These are phyloP conservation scores for Protodeltote pygarga DNA, from an alignment of 2,888 invertebrate genomes.

Conservation along the genomic window DNA sequence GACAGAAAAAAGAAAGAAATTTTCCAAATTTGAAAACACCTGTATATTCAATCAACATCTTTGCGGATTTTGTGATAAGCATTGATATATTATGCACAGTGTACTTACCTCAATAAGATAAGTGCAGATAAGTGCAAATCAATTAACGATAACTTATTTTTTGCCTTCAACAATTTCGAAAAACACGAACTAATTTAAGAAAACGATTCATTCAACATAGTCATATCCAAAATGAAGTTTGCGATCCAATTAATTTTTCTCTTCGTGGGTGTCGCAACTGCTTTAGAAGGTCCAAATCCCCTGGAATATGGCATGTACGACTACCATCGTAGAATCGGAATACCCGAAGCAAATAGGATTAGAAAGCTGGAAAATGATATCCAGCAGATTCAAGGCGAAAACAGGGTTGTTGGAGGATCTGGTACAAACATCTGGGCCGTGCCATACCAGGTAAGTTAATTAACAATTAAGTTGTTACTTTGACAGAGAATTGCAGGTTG, in stretches of 20 bases:
- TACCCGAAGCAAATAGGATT: constrained; percentile 56
- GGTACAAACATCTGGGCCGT: constrained; percentile 47
- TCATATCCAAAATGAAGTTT: constrained; percentile 36
- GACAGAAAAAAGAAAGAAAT: too few relatives aligned
- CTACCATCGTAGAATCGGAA: constrained; percentile 56
- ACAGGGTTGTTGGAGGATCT: constrained; percentile 58
- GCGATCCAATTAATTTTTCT: constrained; percentile 23
- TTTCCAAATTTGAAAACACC: too few relatives aligned
- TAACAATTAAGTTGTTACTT: too few relatives aligned
- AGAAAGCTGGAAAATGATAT: constrained; percentile 51
- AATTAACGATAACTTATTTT: constrained; percentile 26
- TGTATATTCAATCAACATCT: background rate
- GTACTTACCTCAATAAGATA: background rate
- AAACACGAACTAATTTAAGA: background rate
- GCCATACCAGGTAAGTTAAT: constrained; percentile 55
- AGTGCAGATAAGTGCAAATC: constrained; percentile 6
- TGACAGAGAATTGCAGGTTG: too few relatives aligned
- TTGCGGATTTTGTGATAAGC: too few relatives aligned
- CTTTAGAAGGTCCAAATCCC: constrained; percentile 22
- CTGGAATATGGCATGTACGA: constrained; percentile 49
- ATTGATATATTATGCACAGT: background rate
- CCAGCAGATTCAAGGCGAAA: constrained; percentile 18
- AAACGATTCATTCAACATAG: too few relatives aligned
- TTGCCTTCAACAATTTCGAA: constrained; percentile 1
- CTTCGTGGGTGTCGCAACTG: constrained; percentile 23